Evolutionary conservation across 2,888 invertebrate species (phyloP).

Genomic region (Beris chalybata): DNA sequence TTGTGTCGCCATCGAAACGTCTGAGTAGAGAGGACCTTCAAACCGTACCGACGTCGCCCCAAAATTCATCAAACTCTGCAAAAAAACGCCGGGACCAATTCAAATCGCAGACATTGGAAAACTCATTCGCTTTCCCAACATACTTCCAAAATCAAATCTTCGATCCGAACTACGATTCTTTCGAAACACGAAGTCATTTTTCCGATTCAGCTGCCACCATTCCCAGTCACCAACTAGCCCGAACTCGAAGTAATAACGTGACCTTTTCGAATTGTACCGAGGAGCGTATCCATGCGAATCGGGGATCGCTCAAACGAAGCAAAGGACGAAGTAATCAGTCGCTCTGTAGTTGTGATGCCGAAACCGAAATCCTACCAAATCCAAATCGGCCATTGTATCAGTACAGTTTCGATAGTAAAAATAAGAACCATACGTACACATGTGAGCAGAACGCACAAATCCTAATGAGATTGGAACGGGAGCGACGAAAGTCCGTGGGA

Average conservation of each 20-base stretch:
- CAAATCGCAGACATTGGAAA: slow-evolving; percentile 15
- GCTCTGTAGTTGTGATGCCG: slow-evolving; percentile 55
- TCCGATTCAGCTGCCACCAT: slow-evolving; percentile 43
- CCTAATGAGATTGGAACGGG: slow-evolving; percentile 56
- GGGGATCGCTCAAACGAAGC: slow-evolving; percentile 52
- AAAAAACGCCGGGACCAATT: slow-evolving; percentile 13
- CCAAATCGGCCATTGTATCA: slow-evolving; percentile 55
- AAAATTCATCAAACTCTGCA: not conserved
- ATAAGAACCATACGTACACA: slow-evolving; percentile 57
- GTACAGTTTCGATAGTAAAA: slow-evolving; percentile 58
- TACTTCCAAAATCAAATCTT: slow-evolving; percentile 27
- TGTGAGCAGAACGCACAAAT: slow-evolving; percentile 60
- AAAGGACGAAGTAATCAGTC: slow-evolving; percentile 56
- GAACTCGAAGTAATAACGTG: slow-evolving; percentile 46
- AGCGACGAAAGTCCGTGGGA: slow-evolving; percentile 44
- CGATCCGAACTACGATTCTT: slow-evolving; percentile 45
- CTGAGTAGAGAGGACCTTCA: slow-evolving; percentile 42
- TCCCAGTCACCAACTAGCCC: slow-evolving; percentile 41
- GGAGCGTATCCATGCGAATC: slow-evolving; percentile 37
- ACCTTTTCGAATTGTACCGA: slow-evolving; percentile 49
- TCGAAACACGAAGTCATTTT: slow-evolving; percentile 47
- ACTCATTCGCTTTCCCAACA: not conserved
- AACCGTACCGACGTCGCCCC: slow-evolving; percentile 34
- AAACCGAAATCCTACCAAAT: slow-evolving; percentile 53
- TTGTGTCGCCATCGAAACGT: slow-evolving; percentile 54